Conservation (phyloP, 1,140 invertebrate genomes). For the Scaptomyza montana region DNA sequence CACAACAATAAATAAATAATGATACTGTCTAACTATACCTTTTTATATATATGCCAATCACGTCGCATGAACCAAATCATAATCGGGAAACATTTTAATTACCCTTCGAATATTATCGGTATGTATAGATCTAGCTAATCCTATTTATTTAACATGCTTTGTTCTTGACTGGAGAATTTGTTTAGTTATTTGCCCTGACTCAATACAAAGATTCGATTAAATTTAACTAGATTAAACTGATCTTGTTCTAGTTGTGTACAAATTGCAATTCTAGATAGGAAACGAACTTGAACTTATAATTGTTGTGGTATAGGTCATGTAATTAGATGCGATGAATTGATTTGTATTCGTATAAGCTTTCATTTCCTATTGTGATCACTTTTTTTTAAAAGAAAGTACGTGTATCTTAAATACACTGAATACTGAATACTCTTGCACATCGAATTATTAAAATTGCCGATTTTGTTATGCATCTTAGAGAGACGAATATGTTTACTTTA, state of each 20-base stretch:
- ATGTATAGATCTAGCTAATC: conserved; percentile 23
- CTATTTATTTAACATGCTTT: conserved; percentile 4
- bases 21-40: too few species aligned
- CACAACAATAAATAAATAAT: too few species aligned
- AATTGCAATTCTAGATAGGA: not conserved
- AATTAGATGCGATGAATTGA: not conserved
- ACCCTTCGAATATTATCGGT: conserved; percentile 1
- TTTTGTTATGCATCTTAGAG: too few species aligned
- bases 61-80: conserved; percentile 25
- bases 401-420: too few species aligned
- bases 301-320: conserved; percentile 2
- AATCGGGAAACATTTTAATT: conserved; percentile 8
- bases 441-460: too few species aligned
- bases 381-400: too few species aligned
- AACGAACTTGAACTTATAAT: conserved; percentile 17
- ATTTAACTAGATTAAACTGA: not conserved
- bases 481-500: too few species aligned
- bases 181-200: not conserved
- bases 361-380: not conserved
- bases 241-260: not conserved
- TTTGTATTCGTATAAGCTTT: not conserved
- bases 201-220: not conserved
- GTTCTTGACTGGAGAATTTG: not conserved
- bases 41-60: conserved; percentile 22
- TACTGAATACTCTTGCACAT: too few species aligned